Percentiles rank a stretch among this genome's conserved stretches.
phyloP scores from a whole-genome alignment of 2,113 vertebrate genomes.

The Protobothrops mucrosquamatus region DNA sequence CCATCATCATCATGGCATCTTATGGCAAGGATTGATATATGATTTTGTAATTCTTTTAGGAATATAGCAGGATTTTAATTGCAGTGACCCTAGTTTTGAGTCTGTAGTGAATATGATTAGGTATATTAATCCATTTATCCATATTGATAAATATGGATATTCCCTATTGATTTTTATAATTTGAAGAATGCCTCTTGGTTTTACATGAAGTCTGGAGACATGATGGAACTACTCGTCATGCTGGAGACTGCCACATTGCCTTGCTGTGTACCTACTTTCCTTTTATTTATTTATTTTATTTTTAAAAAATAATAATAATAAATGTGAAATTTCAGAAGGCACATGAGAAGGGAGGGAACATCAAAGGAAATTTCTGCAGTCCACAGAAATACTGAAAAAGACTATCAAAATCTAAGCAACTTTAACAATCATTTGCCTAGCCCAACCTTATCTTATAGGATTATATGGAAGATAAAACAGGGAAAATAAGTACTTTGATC shows the following conservation, averaged over 20 bases:
- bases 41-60: not conserved
- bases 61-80: not conserved
- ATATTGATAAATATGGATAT: too few relatives aligned
- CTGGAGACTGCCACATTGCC: not conserved
- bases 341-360: not conserved
- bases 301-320: not conserved
- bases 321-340: not conserved
- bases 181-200: not conserved
- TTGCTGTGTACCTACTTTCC: not conserved
- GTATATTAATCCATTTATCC: not conserved
- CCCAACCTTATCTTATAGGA: not conserved
- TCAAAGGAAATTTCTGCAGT: not conserved
- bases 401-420: not conserved
- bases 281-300: not conserved
- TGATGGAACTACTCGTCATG: not conserved
- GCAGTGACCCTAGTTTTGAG: not conserved
- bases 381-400: not conserved
- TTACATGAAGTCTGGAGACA: not conserved
- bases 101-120: not conserved
- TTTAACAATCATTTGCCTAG: not conserved
- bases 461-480: not conserved
- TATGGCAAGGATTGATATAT: not conserved
- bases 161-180: not conserved
- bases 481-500: not conserved
- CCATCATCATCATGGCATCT: not conserved